A percentile compares a stretch with the other conserved stretches of the same genome.
Conservation (phyloP, 2,888 invertebrate species). For the Caenorhabditis auriculariae region DNA sequence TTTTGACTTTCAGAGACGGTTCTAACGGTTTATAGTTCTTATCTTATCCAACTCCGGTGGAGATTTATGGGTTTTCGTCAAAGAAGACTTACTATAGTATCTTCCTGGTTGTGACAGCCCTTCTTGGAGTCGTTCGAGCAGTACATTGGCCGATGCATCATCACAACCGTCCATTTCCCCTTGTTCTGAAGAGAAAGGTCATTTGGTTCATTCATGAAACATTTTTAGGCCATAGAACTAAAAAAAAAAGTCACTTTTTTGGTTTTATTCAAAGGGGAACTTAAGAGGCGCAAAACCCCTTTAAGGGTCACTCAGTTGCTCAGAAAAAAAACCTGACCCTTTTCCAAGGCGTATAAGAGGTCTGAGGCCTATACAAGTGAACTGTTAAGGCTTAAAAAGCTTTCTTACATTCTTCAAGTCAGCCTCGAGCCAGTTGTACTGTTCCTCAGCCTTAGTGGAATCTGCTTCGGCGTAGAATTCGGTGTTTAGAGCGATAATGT, state of each 20-base stretch:
- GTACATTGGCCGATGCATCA: conserved; percentile 86
- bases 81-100: conserved; percentile 17
- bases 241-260: no score
- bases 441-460: conserved; percentile 74
- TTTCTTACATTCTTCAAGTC: conserved; percentile 36
- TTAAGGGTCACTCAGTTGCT: no score
- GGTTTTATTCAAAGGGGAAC: no score
- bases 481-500: conserved; percentile 86
- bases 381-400: background rate
- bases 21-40: no score
- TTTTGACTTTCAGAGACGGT: no score
- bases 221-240: no score
- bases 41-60: no score
- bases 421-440: conserved; percentile 55
- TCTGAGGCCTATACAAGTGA: conserved; percentile 7
- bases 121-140: conserved; percentile 73
- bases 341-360: background rate
- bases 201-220: no score
- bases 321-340: no score
- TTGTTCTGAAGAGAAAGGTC: conserved; percentile 40
- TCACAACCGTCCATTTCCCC: conserved; percentile 82
- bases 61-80: no score
- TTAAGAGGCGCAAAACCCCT: no score
- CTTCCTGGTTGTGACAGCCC: conserved; percentile 22
- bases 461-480: conserved; percentile 86